These are phyloP conservation scores for Dynastes tityus DNA, from an alignment of 2,888 invertebrate genomes.

Conservation along the genomic window DNA sequence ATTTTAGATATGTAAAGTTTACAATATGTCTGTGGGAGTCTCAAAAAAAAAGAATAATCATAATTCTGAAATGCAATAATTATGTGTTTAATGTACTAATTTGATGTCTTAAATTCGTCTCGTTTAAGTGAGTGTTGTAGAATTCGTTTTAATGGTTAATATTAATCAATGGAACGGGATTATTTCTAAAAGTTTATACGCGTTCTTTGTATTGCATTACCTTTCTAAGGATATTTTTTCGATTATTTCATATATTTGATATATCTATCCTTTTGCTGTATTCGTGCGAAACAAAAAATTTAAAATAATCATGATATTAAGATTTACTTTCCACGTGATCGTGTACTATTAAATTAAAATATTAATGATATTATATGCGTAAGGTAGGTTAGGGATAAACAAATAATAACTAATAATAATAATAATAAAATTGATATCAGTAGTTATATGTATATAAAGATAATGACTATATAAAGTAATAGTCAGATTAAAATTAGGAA, in stretches of 20 bases:
- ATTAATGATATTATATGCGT: slow-evolving; percentile 8
- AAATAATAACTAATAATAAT: slow-evolving; percentile 31
- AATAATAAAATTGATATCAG: slow-evolving; percentile 29
- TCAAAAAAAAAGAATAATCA: not conserved
- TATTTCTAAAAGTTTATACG: not conserved
- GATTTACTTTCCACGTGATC: slow-evolving; percentile 23
- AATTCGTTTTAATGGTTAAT: not conserved
- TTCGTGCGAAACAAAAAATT: too few relatives aligned
- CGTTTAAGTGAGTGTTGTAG: not conserved
- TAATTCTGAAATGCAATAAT: slow-evolving; percentile 12
- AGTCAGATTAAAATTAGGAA: slow-evolving; percentile 18
- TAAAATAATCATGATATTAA: not conserved
- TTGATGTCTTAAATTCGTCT: too few relatives aligned
- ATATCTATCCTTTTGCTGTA: slow-evolving; percentile 9
- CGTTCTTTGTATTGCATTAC: slow-evolving; percentile 33
- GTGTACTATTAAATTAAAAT: not conserved
- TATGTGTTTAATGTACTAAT: slow-evolving; percentile 15
- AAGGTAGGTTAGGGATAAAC: slow-evolving; percentile 24
- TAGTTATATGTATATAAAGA: slow-evolving; percentile 24
- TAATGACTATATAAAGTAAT: slow-evolving; percentile 17
- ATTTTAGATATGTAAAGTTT: slow-evolving; percentile 1
- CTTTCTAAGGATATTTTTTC: not conserved
- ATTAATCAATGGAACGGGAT: not conserved
- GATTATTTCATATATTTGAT: not conserved
- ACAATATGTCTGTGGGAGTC: slow-evolving; percentile 7